phyloP scores from a whole-genome alignment of 2,797 vertebrate species.

The Labroides dimidiatus region DNA sequence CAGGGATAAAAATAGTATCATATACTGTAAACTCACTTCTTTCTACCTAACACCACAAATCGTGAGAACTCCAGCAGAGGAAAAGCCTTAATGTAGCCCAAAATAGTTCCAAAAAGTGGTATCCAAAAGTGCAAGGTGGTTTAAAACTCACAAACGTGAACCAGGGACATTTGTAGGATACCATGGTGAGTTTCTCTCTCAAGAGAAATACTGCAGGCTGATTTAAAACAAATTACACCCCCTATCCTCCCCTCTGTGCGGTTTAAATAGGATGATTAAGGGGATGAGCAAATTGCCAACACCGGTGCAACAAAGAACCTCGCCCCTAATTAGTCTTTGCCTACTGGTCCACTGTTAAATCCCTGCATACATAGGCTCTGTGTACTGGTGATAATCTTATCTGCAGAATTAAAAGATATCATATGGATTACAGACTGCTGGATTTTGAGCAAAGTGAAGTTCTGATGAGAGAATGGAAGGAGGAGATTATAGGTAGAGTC shows the following conservation, averaged over 20 bases:
- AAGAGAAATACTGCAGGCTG: slow-evolving; percentile 47
- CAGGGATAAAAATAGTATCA: slow-evolving; percentile 25
- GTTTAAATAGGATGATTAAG: slow-evolving; percentile 79
- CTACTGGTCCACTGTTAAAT: slow-evolving; percentile 60
- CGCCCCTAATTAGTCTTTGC: slow-evolving; percentile 81
- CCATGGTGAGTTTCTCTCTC: slow-evolving; percentile 34
- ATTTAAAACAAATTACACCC: slow-evolving; percentile 69
- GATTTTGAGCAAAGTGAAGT: slow-evolving; percentile 47
- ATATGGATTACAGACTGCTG: slow-evolving; percentile 42
- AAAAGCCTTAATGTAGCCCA: not conserved
- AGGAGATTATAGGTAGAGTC: not conserved
- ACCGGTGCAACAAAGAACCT: slow-evolving; percentile 83
- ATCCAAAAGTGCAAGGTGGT: slow-evolving; percentile 24
- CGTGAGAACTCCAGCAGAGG: not conserved
- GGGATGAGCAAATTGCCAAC: slow-evolving; percentile 80
- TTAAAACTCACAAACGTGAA: slow-evolving; percentile 36
- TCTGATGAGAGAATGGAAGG: slow-evolving; percentile 8
- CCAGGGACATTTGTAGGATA: slow-evolving; percentile 4
- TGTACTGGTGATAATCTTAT: slow-evolving; percentile 56
- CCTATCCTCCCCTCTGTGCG: slow-evolving; percentile 50
- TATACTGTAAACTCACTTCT: slow-evolving; percentile 11
- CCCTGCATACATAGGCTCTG: slow-evolving; percentile 47
- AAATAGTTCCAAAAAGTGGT: slow-evolving; percentile 22
- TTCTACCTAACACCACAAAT: not conserved
- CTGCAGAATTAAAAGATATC: slow-evolving; percentile 38